Evolutionary conservation across 1,140 invertebrate species (phyloP), one percentile per base, ranked within the genome.

Genomic region (Brachystomella parvula): DNA sequence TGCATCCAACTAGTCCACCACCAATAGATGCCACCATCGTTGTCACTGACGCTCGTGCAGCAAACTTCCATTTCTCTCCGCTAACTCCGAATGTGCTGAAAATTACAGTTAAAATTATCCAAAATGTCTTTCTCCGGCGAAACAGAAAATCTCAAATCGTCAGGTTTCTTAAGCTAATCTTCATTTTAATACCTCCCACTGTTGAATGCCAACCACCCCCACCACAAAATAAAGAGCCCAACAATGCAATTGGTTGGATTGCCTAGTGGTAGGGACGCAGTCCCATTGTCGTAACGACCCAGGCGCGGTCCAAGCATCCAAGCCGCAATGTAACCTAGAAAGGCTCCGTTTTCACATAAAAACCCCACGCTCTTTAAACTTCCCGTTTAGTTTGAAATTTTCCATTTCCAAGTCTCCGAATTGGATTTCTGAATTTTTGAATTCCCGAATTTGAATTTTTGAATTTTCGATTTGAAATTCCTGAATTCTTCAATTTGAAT

Each of bases 201-300:
- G 77, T 96, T 96, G 74, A 95, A 96, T 1, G 90, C 92, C 44
- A 95, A 78, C 92, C 92, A 95, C 0, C 91, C 92, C 89, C 92
- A 95, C 92, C 93, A 96, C 3, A 96, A 79, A 29, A 95, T 92
- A 75, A 95, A 96, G 0, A 94, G 83, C 0, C 93, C 94, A 82
- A 96, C 86, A 30, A 93, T 86, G 6, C 91, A 89, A 75, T 94
- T 95, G 0, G 92, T 91, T 0, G 93, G 92, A 75, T 87, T 89
- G 0, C 92, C 92, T 70, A 94, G 80, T 0, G 90, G 89, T 28
- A 92, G 74, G 0, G 90, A 84, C 15, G 83, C 84, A 2, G 81
- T 82, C 0, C 89, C 89, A 58, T 87, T 81, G 30, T 89, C 87
- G 75, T 94, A 96, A 31, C 94, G 80, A 0, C 92, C 90, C n/a